These are phyloP conservation scores for Percina caprodes DNA, from an alignment of 2,113 vertebrate species.

Conservation along the genomic window DNA sequence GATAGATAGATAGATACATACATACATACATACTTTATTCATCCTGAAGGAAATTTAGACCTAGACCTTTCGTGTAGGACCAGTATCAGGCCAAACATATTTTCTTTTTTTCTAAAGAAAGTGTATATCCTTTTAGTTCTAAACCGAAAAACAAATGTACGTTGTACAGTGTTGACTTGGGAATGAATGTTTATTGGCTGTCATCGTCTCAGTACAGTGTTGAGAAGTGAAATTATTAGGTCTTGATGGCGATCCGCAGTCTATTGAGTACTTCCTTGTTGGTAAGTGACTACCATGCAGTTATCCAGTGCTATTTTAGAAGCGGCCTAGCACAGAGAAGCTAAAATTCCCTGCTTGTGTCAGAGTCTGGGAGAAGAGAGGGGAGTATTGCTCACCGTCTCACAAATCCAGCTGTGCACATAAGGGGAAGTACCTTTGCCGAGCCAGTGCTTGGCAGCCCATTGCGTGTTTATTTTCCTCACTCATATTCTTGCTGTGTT, in stretches of 20 bases:
- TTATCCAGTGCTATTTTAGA: constrained; percentile 74
- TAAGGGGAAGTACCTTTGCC: constrained; percentile 80
- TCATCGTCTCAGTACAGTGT: background rate
- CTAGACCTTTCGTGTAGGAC: background rate
- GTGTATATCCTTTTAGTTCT: background rate
- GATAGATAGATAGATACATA: no score
- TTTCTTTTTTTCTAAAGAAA: background rate
- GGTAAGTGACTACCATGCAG: constrained; percentile 32
- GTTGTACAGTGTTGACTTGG: background rate
- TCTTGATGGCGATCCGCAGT: background rate
- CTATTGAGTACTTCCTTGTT: constrained; percentile 30
- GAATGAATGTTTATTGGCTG: background rate
- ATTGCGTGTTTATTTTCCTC: constrained; percentile 75
- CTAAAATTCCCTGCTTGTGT: constrained; percentile 84
- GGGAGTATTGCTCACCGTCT: constrained; percentile 82
- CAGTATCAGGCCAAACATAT: no score
- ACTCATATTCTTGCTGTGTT: constrained; percentile 56
- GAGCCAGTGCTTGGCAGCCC: constrained; percentile 76
- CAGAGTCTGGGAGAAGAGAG: constrained; percentile 79
- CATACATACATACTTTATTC: no score
- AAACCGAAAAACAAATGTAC: background rate
- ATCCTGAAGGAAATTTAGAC: no score
- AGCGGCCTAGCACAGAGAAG: constrained; percentile 58
- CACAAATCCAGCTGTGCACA: constrained; percentile 80
- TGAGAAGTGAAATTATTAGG: constrained; percentile 11